Percentiles rank a stretch among this genome's conserved stretches.
phyloP scores from a whole-genome alignment of 92 coral and sea anemone genomes.

The Zoanthus sansibaricus region DNA sequence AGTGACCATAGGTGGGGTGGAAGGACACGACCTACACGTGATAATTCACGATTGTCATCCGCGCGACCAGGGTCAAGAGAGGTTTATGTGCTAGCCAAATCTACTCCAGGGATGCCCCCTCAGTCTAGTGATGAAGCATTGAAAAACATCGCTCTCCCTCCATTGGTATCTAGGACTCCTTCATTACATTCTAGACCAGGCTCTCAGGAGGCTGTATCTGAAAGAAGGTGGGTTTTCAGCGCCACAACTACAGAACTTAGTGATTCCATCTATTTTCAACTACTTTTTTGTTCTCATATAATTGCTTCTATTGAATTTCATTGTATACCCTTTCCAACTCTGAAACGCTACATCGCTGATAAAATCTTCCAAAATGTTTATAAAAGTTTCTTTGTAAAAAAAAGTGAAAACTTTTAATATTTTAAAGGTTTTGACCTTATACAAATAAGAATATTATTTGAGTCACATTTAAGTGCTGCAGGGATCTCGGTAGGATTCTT shows the following conservation, averaged over 20 bases:
- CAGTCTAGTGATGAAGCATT: conserved; percentile 34
- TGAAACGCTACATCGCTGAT: no score
- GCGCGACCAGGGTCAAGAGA: conserved; percentile 21
- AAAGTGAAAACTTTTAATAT: no score
- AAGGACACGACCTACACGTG: conserved; percentile 3
- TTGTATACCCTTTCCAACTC: no score
- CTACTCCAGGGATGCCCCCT: neutral
- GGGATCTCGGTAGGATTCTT: neutral
- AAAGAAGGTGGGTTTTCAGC: conserved; percentile 39
- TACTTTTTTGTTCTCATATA: no score
- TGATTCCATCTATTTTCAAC: no score
- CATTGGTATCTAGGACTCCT: conserved; percentile 70
- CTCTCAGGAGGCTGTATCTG: conserved; percentile 39
- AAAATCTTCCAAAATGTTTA: no score
- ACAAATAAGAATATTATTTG: no score
- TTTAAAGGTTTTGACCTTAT: no score
- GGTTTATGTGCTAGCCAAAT: neutral
- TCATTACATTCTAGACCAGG: conserved; percentile 70
- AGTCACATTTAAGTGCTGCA: no score
- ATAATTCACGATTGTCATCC: conserved; percentile 11
- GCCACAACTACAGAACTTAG: conserved; percentile 9
- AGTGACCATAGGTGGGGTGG: neutral
- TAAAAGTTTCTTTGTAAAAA: no score
- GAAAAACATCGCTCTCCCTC: conserved; percentile 67
- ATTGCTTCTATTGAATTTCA: no score